A percentile compares a stretch with the other conserved stretches of the same genome.
These are phyloP conservation scores for Pseudeuparius sepicola DNA, from an alignment of 2,888 invertebrate genomes.

Conservation along the genomic window DNA sequence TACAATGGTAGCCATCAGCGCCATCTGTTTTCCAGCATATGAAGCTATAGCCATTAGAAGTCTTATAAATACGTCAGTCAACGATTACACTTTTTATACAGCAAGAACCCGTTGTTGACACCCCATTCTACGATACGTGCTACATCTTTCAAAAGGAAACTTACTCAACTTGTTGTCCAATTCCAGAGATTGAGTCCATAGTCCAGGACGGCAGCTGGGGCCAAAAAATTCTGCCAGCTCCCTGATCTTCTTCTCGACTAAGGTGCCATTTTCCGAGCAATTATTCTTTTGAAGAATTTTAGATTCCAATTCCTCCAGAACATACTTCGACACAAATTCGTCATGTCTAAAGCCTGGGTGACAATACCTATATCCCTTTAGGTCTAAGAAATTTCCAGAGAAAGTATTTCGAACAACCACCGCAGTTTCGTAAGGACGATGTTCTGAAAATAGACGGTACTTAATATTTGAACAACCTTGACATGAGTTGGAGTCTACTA, in stretches of 20 bases:
- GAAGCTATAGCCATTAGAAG: too few species aligned
- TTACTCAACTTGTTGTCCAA: constrained; percentile 51
- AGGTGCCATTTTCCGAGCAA: constrained; percentile 32
- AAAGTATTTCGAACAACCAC: constrained; percentile 45
- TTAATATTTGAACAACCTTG: too few species aligned
- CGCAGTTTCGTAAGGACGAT: constrained; percentile 46
- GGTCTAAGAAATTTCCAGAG: constrained; percentile 40
- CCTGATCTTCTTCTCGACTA: constrained; percentile 50
- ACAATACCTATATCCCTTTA: constrained; percentile 48
- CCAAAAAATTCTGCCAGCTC: constrained; percentile 55
- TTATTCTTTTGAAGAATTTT: constrained; percentile 25
- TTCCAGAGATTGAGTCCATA: constrained; percentile 48
- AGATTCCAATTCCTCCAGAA: constrained; percentile 51
- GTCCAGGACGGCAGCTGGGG: constrained; percentile 62
- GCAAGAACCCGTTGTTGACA: neutral
- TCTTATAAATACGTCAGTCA: too few species aligned
- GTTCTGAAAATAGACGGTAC: constrained; percentile 22
- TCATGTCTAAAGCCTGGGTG: constrained; percentile 54
- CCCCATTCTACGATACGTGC: neutral
- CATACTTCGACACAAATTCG: constrained; percentile 47
- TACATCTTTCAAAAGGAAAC: constrained; percentile 25
- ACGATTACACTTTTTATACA: too few species aligned
- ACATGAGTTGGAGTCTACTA: too few species aligned
- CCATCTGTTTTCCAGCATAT: too few species aligned
- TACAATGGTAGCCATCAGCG: too few species aligned